A percentile compares a stretch with the other conserved stretches of the same genome.
phyloP scores from a whole-genome alignment of 2,797 vertebrate species.

The Hipposideros larvatus region DNA sequence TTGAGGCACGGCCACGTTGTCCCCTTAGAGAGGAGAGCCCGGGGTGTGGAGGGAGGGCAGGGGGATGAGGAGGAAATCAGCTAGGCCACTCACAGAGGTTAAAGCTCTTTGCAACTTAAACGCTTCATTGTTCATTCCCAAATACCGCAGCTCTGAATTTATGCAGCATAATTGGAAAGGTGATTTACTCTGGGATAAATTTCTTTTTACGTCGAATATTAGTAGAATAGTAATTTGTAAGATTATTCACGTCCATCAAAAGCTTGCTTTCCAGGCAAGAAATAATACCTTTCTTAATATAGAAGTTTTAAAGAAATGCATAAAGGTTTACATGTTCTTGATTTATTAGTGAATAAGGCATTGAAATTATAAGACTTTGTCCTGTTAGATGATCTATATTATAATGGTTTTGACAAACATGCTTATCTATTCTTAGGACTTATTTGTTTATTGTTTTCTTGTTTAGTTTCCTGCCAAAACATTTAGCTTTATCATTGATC shows the following conservation, averaged over 20 bases:
- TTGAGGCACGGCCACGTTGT: background rate
- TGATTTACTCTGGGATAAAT: slow-evolving; percentile 54
- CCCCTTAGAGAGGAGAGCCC: background rate
- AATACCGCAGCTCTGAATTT: slow-evolving; percentile 59
- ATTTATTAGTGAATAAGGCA: slow-evolving; percentile 52
- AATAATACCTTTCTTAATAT: slow-evolving; percentile 30
- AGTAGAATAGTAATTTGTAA: slow-evolving; percentile 52
- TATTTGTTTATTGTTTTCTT: slow-evolving; percentile 60
- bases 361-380: slow-evolving; percentile 49
- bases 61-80: background rate
- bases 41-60: background rate
- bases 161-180: slow-evolving; percentile 58
- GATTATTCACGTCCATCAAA: slow-evolving; percentile 55
- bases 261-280: slow-evolving; percentile 50
- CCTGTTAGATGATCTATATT: background rate
- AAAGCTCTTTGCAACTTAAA: background rate
- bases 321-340: slow-evolving; percentile 40
- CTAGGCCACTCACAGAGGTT: background rate
- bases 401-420: slow-evolving; percentile 20
- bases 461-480: slow-evolving; percentile 57
- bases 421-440: background rate
- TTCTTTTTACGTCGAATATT: slow-evolving; percentile 66
- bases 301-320: slow-evolving; percentile 59
- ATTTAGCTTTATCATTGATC: slow-evolving; percentile 60
- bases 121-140: slow-evolving; percentile 31